phyloP scores from a whole-genome alignment of 2,113 vertebrate genomes.

The Amphilophus citrinellus region DNA sequence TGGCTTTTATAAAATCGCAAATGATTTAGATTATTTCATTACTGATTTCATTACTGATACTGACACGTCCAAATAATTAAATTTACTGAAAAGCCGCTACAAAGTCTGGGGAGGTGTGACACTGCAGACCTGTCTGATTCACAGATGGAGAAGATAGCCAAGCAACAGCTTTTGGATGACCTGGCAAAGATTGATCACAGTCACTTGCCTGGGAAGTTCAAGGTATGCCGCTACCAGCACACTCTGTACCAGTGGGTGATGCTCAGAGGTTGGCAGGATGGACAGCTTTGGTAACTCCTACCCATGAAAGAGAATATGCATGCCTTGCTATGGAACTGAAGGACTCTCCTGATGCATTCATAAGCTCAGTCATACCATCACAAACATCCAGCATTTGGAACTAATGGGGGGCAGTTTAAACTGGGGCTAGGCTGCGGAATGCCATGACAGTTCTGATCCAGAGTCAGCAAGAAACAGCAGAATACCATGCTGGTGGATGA shows the following conservation, averaged over 20 bases:
- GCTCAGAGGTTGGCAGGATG: background rate
- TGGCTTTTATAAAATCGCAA: background rate
- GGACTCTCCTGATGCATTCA: background rate
- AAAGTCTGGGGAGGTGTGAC: background rate
- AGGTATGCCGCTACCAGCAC: too few relatives aligned
- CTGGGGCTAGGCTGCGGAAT: background rate
- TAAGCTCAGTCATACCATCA: background rate
- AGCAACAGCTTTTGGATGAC: background rate
- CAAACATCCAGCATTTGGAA: background rate
- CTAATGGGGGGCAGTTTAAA: background rate
- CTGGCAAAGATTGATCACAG: background rate
- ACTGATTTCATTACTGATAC: too few relatives aligned
- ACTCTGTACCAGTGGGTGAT: background rate
- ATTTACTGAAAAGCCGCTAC: background rate
- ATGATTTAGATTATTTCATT: too few relatives aligned
- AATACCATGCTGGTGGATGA: background rate
- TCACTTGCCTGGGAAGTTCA: background rate
- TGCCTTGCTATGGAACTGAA: background rate
- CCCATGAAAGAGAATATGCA: background rate
- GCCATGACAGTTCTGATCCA: background rate
- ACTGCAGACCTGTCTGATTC: background rate
- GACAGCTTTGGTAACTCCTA: background rate
- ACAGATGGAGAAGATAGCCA: background rate
- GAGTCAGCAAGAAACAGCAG: background rate
- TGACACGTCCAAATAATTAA: accelerated